Base-by-base conservation (phyloP, 2,113 vertebrate species). In the Salvator merianae region DNA sequence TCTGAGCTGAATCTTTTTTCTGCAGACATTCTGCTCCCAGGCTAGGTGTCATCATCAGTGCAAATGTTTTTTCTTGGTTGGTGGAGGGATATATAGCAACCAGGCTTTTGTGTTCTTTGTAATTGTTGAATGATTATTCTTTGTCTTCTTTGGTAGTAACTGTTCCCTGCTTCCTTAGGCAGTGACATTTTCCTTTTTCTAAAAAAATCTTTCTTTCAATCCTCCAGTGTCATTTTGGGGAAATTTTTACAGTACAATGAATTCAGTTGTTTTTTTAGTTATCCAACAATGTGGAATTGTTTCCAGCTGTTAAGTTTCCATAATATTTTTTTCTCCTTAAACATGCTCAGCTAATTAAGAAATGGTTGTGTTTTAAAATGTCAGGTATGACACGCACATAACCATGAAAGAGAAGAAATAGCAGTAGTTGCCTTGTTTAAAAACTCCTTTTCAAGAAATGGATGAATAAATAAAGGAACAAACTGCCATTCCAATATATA, bases 291-390 rank as follows among this genome's bases (percentile, higher is more conserved):
- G 93, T 77, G 95, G 93, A 95, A 96, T 90, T 95, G 94, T 95
- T 96, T 95, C 95, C 95, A 95, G 96, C 95, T 96, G 95, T 93
- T 96, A 95, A 94, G 92, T 94, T 95, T 95, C 95, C 94, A 93
- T 94, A 95, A 93, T 90, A 87, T 87, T 91, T 94, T 95, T 93
- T 90, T 89, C 40, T 94, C 91, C 92, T 96, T 92, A 93, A 94
- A 88, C 89, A 87, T 1, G n/a, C 88, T 90, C 89, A 90, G 95
- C 92, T 95, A 96, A 95, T 95, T 96, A 93, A 94, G 95, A 95
- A 93, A 95, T 86, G 92, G 94, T 91, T 96, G 96, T 96, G 94
- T 96, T 96, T 96, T 94, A 95, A 96, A 96, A 95, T 93, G 93
- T 95, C 95, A 95, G 93, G 92, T 83, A 93, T 95, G 94, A 95